Evolutionary conservation across 1,140 invertebrate genomes (phyloP), one percentile per base, ranked within the genome.

Genomic region (Drosophila pruinosa): DNA sequence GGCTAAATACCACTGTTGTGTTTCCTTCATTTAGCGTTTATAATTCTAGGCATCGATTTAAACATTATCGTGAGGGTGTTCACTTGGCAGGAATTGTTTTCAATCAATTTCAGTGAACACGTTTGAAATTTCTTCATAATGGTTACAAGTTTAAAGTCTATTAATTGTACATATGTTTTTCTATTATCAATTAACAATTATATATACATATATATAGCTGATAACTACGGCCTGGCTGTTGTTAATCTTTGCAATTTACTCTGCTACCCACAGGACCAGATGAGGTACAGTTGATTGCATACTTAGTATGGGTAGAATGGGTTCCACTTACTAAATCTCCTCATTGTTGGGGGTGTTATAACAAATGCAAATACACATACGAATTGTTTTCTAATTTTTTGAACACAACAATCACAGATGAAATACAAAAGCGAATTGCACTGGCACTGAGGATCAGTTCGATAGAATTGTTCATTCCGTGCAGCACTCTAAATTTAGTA

Each of bases 161-260:
- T 57, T 65, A 71, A 65, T 69, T 85, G 81, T 85, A 85, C 62
- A 85, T 85, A 85, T 85, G 73, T 85, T 85, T 81, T 79, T 45
- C 63, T 73, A n/a, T 71, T 75, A 71, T 63, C 48, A 71, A 71
- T 72, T 54, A 63, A 50, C 54, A 19, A 38, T 47, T 47, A 26
- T 47, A 50, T 34, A 69, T 22, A 48, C 4, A 47, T 67, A 50
- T 21, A 58, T 56, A 58, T 85, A 81, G 76, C 38, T 81, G 59
- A 65, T 82, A 74, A 74, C 76, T 39, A 26, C 81, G 81, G 81
- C 81, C 54, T 81, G 81, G 81, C 81, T 83, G 74, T 70, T 67
- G 70, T 68, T 75, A 39, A 67, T 81, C 63, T 47, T 62, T 71
- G 26, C 61, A 69, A 71, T 58, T 59, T 38, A 43, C 24, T 39